phyloP scores from a whole-genome alignment of 1,140 invertebrate genomes.

The Drosophila ogumai region DNA sequence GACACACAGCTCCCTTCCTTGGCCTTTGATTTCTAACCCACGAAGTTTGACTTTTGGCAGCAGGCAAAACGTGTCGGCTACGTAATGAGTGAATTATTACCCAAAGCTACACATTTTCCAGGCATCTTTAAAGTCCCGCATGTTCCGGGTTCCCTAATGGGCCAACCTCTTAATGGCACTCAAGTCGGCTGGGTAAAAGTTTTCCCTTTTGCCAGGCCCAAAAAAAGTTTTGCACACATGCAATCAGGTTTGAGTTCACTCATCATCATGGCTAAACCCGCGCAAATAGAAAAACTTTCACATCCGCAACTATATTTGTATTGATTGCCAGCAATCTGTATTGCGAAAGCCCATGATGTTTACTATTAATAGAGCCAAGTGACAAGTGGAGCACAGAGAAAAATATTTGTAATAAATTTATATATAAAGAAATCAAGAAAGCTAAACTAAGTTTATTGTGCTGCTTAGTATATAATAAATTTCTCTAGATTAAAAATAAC shows the following conservation, averaged over 20 bases:
- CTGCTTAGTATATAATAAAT: no score
- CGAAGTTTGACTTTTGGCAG: constrained; percentile 13
- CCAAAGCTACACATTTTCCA: constrained; percentile 30
- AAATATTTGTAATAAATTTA: neutral
- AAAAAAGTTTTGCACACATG: constrained; percentile 42
- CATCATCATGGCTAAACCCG: constrained; percentile 23
- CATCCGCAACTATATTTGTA: constrained; percentile 23
- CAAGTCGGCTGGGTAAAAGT: neutral
- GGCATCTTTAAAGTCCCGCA: constrained; percentile 37
- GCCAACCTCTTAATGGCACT: neutral
- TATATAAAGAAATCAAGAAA: no score
- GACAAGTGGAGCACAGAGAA: constrained; percentile 14
- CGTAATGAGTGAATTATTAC: constrained; percentile 64
- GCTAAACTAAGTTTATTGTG: no score
- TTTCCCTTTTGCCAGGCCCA: constrained; percentile 6
- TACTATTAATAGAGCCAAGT: constrained; percentile 60
- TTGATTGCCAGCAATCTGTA: constrained; percentile 46
- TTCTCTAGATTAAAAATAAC: no score
- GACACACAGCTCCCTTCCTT: constrained; percentile 8
- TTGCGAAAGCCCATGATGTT: constrained; percentile 21
- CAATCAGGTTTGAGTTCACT: constrained; percentile 43
- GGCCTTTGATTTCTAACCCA: constrained; percentile 17
- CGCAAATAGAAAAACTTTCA: constrained; percentile 57
- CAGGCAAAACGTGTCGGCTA: constrained; percentile 45
- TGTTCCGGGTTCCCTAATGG: constrained; percentile 15